These are phyloP conservation scores for Halcyon senegalensis DNA, from an alignment of 2,113 vertebrate genomes.

Conservation along the genomic window DNA sequence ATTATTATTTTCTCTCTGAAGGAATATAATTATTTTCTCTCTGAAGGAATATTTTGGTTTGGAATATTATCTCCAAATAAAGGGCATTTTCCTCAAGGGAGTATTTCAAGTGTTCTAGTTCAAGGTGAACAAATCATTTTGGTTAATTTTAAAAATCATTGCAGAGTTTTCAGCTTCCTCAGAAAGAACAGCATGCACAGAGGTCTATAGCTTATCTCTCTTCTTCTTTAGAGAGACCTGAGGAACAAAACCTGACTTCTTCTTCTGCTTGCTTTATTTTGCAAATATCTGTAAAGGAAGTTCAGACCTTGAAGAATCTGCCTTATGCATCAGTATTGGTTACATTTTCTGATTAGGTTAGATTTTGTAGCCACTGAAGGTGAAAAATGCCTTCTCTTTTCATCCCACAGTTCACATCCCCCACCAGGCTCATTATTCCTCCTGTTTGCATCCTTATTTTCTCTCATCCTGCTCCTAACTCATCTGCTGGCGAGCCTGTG, in stretches of 20 bases:
- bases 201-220: not conserved
- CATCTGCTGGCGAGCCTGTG: not conserved
- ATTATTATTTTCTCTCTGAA: not conserved
- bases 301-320: not conserved
- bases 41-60: not conserved
- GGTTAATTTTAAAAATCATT: accelerated
- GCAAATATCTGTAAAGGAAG: not conserved
- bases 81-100: not conserved
- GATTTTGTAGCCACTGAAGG: not conserved
- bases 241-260: not conserved
- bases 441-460: not conserved
- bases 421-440: not conserved
- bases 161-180: not conserved
- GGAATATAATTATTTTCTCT: not conserved
- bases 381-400: not conserved
- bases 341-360: not conserved
- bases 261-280: not conserved
- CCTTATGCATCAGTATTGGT: not conserved
- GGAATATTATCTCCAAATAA: not conserved
- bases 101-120: not conserved
- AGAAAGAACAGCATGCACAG: not conserved
- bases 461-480: not conserved
- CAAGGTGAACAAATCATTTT: not conserved
- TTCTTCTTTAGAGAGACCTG: not conserved
- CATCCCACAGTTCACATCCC: not conserved